Base-by-base conservation (phyloP, 2,888 invertebrate species). In the Eristalinus aeneus region DNA sequence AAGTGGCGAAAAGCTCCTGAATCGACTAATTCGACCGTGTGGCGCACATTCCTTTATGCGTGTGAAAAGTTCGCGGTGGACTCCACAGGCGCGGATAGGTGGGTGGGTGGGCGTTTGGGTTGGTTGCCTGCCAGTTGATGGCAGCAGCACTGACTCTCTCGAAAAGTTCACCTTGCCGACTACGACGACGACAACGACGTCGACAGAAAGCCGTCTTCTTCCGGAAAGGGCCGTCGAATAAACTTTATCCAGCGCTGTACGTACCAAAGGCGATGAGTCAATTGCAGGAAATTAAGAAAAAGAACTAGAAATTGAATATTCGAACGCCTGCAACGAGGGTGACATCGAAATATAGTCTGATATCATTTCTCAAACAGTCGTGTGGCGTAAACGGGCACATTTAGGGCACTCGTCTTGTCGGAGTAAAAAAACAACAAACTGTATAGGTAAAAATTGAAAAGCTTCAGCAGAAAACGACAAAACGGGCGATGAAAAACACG, bases 41-140 rank as follows among this genome's bases (percentile, higher is more conserved):
- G 77, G 81, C 86, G 86, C 86, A 86, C 86, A 71, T 86, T 86
- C 77, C 86, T 77, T 82, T 86, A 86, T 86, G 86, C 86, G 86
- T 86, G 74, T 82, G 74, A 86, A 86, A 86, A 86, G 86, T 86
- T 86, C 77, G 69, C 74, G 58, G 69, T 86, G 82, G 77, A 86
- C 77, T 77, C 82, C 78, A 82, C 86, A 78, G 71, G 64, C 77
- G 39, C 11, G 16, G 60, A 22, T 75, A 32, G 75, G 64, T 74
- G 69, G 77, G 68, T 75, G 68, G 73, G 39, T 39, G 39, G 12
- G 16, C 8, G 27, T 27, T 27, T 74, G 69, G 77, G 68, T 75
- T 63, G 73, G 39, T 39, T 12, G 12, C 6, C 8, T 16, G 46
- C 46, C 46, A 46, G 46, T 46, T 80, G 61, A 23, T 68, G 23